These are phyloP conservation scores for Psittacula echo DNA, from an alignment of 2,797 vertebrate genomes.

Conservation along the genomic window DNA sequence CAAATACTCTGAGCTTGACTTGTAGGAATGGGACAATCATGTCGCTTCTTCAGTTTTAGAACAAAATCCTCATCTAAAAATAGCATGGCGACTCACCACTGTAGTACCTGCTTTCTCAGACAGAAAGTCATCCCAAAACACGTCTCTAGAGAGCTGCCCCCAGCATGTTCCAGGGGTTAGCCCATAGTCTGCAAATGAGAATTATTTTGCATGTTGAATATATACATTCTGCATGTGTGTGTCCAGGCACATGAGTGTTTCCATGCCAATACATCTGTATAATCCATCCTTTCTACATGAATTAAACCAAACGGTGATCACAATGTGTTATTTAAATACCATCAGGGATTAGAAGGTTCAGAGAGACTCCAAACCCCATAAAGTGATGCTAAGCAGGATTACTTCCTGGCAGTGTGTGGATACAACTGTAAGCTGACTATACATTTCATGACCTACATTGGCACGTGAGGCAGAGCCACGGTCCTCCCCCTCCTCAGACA, in stretches of 20 bases:
- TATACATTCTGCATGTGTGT: not conserved
- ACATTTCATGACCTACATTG: constrained; percentile 68
- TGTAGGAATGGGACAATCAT: not conserved
- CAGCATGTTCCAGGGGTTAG: not conserved
- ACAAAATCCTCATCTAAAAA: not conserved
- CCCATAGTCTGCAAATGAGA: not conserved
- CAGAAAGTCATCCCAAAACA: not conserved
- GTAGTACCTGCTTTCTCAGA: not conserved
- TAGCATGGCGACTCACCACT: not conserved
- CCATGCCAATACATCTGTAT: not conserved
- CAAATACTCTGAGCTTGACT: not conserved
- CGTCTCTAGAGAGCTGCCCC: not conserved
- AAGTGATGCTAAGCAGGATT: constrained; percentile 76
- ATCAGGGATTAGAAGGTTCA: constrained; percentile 61
- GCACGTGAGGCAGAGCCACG: not conserved
- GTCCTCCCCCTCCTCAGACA: constrained; percentile 12
- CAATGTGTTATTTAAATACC: constrained; percentile 66
- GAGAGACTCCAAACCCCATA: constrained; percentile 67
- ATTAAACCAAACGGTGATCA: constrained; percentile 53
- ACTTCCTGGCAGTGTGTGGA: constrained; percentile 60
- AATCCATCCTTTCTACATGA: constrained; percentile 8
- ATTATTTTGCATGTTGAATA: not conserved
- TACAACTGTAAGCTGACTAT: constrained; percentile 72
- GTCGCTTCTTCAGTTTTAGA: not conserved
- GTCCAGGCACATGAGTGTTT: not conserved